Percentiles rank a stretch among this genome's conserved stretches.
phyloP scores from a whole-genome alignment of 2,113 vertebrate genomes.

The Myodes glareolus region DNA sequence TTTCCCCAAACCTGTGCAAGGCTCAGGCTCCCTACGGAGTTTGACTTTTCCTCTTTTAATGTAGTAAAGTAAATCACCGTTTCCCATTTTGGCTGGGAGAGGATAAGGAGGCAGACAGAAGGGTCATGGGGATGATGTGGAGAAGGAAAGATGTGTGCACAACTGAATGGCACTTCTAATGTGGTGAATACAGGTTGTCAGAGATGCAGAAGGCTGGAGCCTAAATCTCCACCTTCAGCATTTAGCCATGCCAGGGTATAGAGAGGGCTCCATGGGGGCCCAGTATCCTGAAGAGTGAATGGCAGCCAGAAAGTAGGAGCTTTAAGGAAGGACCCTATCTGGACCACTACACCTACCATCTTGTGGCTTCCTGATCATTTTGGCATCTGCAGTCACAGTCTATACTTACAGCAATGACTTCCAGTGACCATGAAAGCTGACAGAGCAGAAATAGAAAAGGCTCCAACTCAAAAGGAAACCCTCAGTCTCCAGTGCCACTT shows the following conservation, averaged over 20 bases:
- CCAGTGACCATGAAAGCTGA: slow-evolving; percentile 34
- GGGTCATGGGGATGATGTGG: neutral
- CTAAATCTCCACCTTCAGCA: neutral
- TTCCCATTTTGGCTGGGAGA: slow-evolving; percentile 38
- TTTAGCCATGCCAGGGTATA: neutral
- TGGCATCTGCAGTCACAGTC: slow-evolving; percentile 21
- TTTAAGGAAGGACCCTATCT: neutral
- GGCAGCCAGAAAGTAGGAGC: neutral
- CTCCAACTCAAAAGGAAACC: slow-evolving; percentile 20
- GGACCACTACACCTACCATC: too few species aligned
- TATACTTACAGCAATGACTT: neutral
- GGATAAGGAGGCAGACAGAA: neutral
- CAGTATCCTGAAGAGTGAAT: neutral
- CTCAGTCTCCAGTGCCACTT: slow-evolving; percentile 26
- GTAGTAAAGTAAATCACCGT: neutral
- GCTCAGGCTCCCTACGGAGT: neutral
- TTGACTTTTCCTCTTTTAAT: neutral
- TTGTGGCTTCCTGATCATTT: neutral
- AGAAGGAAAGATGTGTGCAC: neutral
- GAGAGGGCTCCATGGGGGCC: neutral
- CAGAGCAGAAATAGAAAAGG: neutral
- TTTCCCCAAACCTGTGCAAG: neutral
- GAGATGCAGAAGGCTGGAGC: neutral
- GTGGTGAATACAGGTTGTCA: neutral
- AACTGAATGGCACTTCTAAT: neutral